Evolutionary conservation across 2,797 vertebrate species (phyloP), one percentile per base, ranked within the genome.

Genomic region (Eremophila alpestris): DNA sequence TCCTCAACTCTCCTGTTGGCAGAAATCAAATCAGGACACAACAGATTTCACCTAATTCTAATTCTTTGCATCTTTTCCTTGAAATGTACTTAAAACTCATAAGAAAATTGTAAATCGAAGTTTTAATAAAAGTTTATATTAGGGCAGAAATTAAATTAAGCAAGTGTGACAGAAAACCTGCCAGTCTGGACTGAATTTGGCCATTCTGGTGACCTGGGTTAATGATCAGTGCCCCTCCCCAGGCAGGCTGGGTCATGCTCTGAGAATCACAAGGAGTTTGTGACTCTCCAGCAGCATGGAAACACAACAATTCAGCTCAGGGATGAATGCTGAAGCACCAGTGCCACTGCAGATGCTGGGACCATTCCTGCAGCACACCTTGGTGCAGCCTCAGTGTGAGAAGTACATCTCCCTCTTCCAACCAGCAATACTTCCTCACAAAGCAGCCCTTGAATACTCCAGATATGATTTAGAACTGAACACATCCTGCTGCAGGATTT

Each of bases 51-150:
- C 59, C 68, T 81, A 43, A 91, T 90, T 94, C 85, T 83, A 45
- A 91, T 94, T 90, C 80, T 78, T 90, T 78, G 65, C 48, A 38
- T 91, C 51, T 78, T 93, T 90, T 65, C 29, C 64, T 91, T 85
- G 69, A 95, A 89, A 59, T 40, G 63, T 89, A 73, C 56, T 86
- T 67, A 84, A 89, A 77, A 77, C 52, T 26, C 58, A 26, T 69
- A 65, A 8, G 34, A 76, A 90, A 93, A 86, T 22, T 49, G 21
- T 26, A 76, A 90, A 82, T 36, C 27, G 40, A 83, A 63, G 52
- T 86, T 91, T 65, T 82, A 86, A 87, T 79, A 90, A 84, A 94
- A 93, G 62, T 54, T 74, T 45, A 23, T 89, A 83, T 74, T 88
- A 88, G 52, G 73, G 32, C 21, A 83, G 80, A 88, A 92, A 91